Base-by-base conservation (phyloP, 2,888 invertebrate species). In the Augiades crinisus region DNA sequence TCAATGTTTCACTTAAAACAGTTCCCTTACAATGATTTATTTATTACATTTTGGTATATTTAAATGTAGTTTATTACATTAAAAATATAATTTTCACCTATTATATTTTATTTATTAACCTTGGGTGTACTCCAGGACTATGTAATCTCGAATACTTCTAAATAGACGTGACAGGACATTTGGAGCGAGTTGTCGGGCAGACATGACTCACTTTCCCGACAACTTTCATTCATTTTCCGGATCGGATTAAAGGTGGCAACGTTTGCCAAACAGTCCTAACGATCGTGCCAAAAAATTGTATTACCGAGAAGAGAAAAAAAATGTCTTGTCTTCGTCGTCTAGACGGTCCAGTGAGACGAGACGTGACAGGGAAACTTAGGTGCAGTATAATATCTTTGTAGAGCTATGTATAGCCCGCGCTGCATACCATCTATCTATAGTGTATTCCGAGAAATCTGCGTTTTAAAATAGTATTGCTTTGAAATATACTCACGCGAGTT, bases 181-280 rank as follows among this genome's bases (percentile, higher is more conserved):
- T 65, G n/a, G 30, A 41, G 58, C 52, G 52, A 60, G 38, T 59
- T 45, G 56, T 61, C 63, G 59, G 63, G 56, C 58, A 60, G 37
- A 60, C 56, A 60, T 82, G 81, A 84, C 62, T 82, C 81, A 79
- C 58, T 58, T 61, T 68, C 68, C 58, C 71, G 78, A 73, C 81
- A 76, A 76, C 78, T 82, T 85, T 85, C 87, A 86, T 88, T 88
- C 85, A 87, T 82, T 84, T 80, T 79, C 78, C 75, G 75, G 74
- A 75, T 74, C 70, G 73, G 74, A 81, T 78, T 78, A 79, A 81
- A 79, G 75, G 78, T 71, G 69, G 68, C 69, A 70, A 73, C 72
- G 75, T 72, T 79, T 87, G 88, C 85, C 87, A 88, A 85, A 78
- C 78, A 76, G 76, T 80, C 73, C 78, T 73, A 75, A 75, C 67